Conservation (phyloP, 2,888 invertebrate genomes). For the Chirona hameri region DNA sequence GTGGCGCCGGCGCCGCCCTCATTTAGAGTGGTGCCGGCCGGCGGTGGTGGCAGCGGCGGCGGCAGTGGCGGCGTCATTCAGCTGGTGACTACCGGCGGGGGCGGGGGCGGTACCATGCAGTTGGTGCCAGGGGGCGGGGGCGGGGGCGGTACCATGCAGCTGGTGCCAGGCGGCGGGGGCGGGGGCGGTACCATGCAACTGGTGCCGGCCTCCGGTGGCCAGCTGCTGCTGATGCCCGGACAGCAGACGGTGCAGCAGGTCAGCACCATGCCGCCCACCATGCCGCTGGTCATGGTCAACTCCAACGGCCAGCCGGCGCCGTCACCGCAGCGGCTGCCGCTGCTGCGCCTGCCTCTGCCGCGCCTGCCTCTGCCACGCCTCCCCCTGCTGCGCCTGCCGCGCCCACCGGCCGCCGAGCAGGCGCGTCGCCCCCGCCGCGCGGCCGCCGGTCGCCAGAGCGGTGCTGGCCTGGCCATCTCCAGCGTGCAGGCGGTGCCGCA, state of each 20-base stretch:
- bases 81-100: not conserved
- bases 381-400: not conserved
- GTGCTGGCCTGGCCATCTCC: not conserved
- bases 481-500: not conserved
- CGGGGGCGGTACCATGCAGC: too few species aligned
- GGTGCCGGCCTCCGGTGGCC: not conserved
- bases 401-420: not conserved
- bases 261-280: not conserved
- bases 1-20: not conserved
- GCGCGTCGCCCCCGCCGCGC: not conserved
- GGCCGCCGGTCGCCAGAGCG: not conserved
- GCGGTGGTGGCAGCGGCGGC: not conserved
- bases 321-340: not conserved
- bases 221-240: not conserved
- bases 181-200: too few species aligned
- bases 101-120: too few species aligned
- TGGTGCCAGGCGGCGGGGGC: too few species aligned
- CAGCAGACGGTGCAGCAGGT: not conserved
- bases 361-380: not conserved
- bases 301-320: not conserved
- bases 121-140: too few species aligned
- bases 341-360: not conserved
- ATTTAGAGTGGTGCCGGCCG: not conserved
- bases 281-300: slow-evolving; percentile 1
- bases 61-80: not conserved